Conservation (phyloP, 2,113 vertebrate genomes). For the Pterocles gutturalis region DNA sequence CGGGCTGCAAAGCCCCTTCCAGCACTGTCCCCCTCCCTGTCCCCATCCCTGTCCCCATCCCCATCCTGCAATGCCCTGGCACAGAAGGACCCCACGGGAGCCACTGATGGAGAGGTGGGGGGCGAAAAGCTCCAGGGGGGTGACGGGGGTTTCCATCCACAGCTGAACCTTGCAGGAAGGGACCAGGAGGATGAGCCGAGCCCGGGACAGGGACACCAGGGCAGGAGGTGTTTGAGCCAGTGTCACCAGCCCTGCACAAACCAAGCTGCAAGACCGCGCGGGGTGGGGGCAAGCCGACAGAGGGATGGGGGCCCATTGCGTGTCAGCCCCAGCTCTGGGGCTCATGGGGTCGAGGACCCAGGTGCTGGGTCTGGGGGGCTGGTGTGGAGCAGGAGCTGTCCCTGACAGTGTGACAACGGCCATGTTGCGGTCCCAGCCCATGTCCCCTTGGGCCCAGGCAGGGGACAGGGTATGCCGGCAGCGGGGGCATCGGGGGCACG, state of each 20-base stretch:
- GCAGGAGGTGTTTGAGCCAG: background rate
- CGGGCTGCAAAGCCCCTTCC: no score
- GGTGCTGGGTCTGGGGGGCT: background rate
- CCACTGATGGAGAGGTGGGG: no score
- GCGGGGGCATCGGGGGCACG: fast-evolving
- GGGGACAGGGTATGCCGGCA: fast-evolving
- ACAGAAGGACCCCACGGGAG: no score
- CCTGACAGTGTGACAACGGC: fast-evolving
- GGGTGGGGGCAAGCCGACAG: background rate
- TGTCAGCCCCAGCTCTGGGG: background rate
- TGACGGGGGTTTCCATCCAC: background rate
- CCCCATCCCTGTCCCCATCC: no score
- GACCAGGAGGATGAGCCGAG: background rate
- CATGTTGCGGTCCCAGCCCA: fast-evolving
- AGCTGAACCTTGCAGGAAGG: background rate
- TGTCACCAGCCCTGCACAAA: background rate
- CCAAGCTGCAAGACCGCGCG: fast-evolving
- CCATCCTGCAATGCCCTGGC: no score
- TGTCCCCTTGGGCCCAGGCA: background rate
- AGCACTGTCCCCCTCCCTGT: no score
- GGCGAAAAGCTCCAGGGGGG: no score
- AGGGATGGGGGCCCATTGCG: fast-evolving
- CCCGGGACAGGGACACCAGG: background rate
- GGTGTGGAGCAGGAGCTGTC: background rate
- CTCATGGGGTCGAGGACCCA: fast-evolving